Percentiles rank a stretch among this genome's conserved stretches.
phyloP scores from a whole-genome alignment of 2,797 vertebrate species.

The Pseudopleuronectes americanus region DNA sequence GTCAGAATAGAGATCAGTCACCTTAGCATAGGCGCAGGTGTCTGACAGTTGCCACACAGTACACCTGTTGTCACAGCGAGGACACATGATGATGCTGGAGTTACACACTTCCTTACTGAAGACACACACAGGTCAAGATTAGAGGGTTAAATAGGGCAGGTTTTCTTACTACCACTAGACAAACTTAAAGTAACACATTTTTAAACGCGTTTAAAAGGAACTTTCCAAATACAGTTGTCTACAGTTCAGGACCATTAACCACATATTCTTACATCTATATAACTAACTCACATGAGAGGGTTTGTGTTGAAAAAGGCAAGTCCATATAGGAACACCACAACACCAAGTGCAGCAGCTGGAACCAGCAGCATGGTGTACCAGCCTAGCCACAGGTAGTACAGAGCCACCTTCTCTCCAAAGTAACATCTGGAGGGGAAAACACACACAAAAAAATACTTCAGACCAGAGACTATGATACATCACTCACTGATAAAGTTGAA shows the following conservation, averaged over 20 bases:
- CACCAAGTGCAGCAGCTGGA: slow-evolving; percentile 82
- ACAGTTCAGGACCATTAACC: neutral
- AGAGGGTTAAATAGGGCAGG: neutral
- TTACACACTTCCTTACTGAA: slow-evolving; percentile 91
- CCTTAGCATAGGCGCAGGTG: slow-evolving; percentile 92
- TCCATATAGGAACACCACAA: slow-evolving; percentile 85
- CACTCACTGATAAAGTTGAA: neutral
- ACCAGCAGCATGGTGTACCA: slow-evolving; percentile 91
- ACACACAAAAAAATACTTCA: neutral
- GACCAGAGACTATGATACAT: neutral
- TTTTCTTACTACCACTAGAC: too few relatives aligned
- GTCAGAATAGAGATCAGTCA: slow-evolving; percentile 42
- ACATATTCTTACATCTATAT: neutral
- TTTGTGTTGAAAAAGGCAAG: slow-evolving; percentile 85
- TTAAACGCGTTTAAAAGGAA: too few relatives aligned
- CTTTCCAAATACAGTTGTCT: neutral
- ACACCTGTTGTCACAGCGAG: slow-evolving; percentile 87
- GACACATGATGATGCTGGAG: slow-evolving; percentile 89
- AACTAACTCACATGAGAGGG: slow-evolving; percentile 89
- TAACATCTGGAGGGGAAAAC: slow-evolving; percentile 81
- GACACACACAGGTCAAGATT: slow-evolving; percentile 3
- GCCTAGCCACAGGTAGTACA: slow-evolving; percentile 95
- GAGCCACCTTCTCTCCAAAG: slow-evolving; percentile 94
- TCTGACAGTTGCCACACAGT: slow-evolving; percentile 86
- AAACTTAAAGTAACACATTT: too few relatives aligned